phyloP scores from a whole-genome alignment of 2,113 vertebrate genomes.

The Pseudopodoces humilis region DNA sequence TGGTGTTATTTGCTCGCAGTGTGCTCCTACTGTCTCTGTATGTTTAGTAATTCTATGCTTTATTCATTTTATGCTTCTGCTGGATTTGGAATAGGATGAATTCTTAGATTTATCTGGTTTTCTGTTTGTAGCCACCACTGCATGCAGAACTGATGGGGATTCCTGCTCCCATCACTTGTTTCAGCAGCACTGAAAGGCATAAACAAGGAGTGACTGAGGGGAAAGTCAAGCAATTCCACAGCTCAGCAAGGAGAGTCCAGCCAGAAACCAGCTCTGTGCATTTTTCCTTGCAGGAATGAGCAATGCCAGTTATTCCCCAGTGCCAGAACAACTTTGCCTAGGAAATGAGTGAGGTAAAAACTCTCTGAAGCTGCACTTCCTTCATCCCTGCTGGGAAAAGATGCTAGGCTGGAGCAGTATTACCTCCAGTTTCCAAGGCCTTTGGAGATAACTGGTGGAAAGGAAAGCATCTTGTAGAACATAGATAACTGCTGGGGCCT shows the following conservation, averaged over 20 bases:
- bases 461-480: not conserved
- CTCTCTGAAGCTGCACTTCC: not conserved
- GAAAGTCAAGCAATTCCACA: not conserved
- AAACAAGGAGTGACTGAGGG: not conserved
- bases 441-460: not conserved
- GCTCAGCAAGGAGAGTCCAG: not conserved
- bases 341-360: not conserved
- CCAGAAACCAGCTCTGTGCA: not conserved
- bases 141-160: not conserved
- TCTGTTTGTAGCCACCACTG: not conserved
- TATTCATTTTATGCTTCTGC: not conserved
- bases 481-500: not conserved
- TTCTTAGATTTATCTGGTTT: not conserved
- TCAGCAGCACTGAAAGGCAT: not conserved
- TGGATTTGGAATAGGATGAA: not conserved
- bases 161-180: not conserved
- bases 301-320: not conserved
- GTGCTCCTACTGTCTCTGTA: not conserved
- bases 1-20: accelerated
- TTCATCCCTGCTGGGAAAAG: not conserved
- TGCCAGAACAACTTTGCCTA: not conserved
- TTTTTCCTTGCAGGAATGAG: not conserved
- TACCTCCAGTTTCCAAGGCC: not conserved
- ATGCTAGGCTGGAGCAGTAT: not conserved
- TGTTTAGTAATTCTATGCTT: not conserved